Evolutionary conservation across 1,140 invertebrate genomes (phyloP).

Genomic region (Microplitis demolitor): DNA sequence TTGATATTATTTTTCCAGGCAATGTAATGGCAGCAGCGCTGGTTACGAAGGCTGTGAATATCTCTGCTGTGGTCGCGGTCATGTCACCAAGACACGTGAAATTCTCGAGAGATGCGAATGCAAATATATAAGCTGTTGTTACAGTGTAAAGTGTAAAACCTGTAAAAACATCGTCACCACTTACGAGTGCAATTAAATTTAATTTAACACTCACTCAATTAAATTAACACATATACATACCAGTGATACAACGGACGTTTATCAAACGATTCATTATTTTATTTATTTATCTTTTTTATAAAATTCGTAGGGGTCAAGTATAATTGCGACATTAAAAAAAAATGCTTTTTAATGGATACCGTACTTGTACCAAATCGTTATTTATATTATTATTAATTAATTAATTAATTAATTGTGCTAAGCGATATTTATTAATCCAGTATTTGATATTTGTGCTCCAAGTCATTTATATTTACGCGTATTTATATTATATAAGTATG

Average conservation of each 20-base stretch:
- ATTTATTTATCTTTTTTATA: neutral
- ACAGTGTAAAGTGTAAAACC: constrained; percentile 81
- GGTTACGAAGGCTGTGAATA: constrained; percentile 81
- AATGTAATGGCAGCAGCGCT: constrained; percentile 71
- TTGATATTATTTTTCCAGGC: constrained; percentile 54
- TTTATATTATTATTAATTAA: constrained; percentile 11
- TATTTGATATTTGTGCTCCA: constrained; percentile 18
- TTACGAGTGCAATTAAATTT: constrained; percentile 72
- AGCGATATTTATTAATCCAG: constrained; percentile 27
- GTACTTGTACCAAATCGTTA: constrained; percentile 23
- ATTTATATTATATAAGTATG: constrained; percentile 15
- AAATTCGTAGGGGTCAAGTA: neutral
- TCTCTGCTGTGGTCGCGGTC: constrained; percentile 86
- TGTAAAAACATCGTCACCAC: constrained; percentile 72
- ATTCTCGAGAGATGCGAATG: constrained; percentile 82
- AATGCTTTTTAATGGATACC: constrained; percentile 6
- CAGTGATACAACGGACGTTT: constrained; percentile 1
- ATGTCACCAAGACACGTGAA: constrained; percentile 71
- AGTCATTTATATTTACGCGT: constrained; percentile 16
- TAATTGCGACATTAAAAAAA: neutral
- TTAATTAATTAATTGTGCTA: neutral
- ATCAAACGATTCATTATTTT: neutral
- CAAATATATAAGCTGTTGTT: constrained; percentile 90
- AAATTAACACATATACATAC: neutral
- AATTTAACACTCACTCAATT: neutral